phyloP scores from a whole-genome alignment of 2,113 vertebrate genomes.

The Boulengeromyrus knoepffleri region DNA sequence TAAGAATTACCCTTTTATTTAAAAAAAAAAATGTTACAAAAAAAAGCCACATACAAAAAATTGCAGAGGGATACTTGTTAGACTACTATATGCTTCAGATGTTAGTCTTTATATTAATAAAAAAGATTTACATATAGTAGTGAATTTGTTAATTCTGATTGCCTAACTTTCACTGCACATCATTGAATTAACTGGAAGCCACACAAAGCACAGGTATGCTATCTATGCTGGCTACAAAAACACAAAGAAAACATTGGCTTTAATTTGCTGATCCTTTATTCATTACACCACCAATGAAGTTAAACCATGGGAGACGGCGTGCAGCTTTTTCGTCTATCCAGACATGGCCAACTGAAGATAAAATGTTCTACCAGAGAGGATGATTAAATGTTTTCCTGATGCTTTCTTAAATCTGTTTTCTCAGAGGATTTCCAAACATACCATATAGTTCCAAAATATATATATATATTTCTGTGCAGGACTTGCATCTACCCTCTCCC shows the following conservation, averaged over 20 bases:
- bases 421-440: conserved; percentile 31
- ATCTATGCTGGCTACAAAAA: not conserved
- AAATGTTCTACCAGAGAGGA: conserved; percentile 51
- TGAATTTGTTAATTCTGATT: not conserved
- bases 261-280: conserved; percentile 25
- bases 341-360: conserved; percentile 59
- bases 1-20: not conserved
- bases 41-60: not conserved
- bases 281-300: conserved; percentile 29
- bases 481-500: conserved; percentile 92
- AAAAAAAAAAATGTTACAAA: not conserved
- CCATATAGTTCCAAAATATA: conserved; percentile 38
- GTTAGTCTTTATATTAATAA: not conserved
- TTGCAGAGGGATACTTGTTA: not conserved
- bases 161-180: not conserved
- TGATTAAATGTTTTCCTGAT: conserved; percentile 60
- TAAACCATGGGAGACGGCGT: conserved; percentile 35
- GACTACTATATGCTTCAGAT: not conserved
- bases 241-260: not conserved
- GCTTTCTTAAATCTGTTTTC: conserved; percentile 22
- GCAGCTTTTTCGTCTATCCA: conserved; percentile 26
- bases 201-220: not conserved
- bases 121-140: not conserved
- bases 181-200: not conserved
- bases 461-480: conserved; percentile 70